These are phyloP conservation scores for Anhinga rufa DNA, from an alignment of 2,113 vertebrate species.

Conservation along the genomic window DNA sequence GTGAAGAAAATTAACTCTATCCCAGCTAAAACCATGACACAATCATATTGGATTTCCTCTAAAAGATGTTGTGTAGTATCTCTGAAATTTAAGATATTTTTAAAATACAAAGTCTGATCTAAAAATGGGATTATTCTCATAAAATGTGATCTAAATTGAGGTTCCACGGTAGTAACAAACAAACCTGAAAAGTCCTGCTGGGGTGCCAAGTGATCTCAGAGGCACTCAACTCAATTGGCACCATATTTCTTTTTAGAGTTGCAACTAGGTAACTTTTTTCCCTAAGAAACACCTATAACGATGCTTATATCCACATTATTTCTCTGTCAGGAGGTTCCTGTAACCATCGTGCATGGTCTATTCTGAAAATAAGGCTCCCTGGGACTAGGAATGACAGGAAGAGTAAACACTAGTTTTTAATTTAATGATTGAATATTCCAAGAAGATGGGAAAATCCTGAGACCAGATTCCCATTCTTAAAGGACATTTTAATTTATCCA, in stretches of 20 bases:
- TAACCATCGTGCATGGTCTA: accelerated
- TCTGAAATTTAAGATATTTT: not conserved
- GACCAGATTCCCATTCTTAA: not conserved
- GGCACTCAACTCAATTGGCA: not conserved
- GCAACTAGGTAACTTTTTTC: not conserved
- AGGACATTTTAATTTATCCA: not conserved
- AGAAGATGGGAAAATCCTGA: not conserved
- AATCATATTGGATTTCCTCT: not conserved
- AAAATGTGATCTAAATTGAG: not conserved
- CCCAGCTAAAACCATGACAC: no score
- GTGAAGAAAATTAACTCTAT: no score
- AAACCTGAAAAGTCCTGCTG: not conserved
- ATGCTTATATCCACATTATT: not conserved
- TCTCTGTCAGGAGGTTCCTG: not conserved
- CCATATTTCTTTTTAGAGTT: not conserved
- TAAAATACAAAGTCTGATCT: not conserved
- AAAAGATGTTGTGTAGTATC: not conserved
- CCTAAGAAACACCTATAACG: not conserved
- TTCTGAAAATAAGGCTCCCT: not conserved
- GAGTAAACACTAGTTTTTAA: not conserved
- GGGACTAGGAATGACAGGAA: not conserved
- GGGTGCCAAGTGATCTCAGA: not conserved
- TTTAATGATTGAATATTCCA: not conserved
- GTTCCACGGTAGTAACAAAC: not conserved
- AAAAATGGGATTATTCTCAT: not conserved